phyloP scores from a whole-genome alignment of 2,888 invertebrate species.

The Xestia c-nigrum region DNA sequence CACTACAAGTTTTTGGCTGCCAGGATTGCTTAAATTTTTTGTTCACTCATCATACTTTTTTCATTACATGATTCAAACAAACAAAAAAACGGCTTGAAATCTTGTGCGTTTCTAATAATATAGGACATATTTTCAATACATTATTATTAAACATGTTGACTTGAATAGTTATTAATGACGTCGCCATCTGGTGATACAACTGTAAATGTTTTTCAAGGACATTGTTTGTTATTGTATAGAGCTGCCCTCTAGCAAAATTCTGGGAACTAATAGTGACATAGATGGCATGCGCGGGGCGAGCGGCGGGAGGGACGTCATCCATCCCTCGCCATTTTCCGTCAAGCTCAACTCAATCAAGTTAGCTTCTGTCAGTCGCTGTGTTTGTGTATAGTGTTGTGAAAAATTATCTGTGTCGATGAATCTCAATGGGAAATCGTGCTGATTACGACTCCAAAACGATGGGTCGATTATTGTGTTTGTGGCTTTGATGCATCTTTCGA shows the following conservation, averaged over 20 bases:
- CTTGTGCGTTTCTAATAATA: neutral
- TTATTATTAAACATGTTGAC: neutral
- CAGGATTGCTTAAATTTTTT: neutral
- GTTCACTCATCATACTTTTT: neutral
- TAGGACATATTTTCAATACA: neutral
- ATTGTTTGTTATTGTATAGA: conserved; percentile 70
- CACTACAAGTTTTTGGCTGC: neutral
- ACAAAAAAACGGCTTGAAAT: accelerated
- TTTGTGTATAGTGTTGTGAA: conserved; percentile 90
- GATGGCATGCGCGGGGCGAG: conserved; percentile 81
- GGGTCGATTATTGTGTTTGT: conserved; percentile 89
- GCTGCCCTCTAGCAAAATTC: conserved; percentile 77
- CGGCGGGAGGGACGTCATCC: conserved; percentile 79
- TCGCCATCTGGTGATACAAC: conserved; percentile 69
- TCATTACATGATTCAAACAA: no score
- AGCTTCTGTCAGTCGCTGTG: conserved; percentile 90
- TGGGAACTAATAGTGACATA: conserved; percentile 64
- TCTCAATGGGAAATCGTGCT: conserved; percentile 90
- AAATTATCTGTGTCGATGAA: conserved; percentile 89
- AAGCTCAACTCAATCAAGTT: conserved; percentile 88
- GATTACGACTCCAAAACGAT: conserved; percentile 88
- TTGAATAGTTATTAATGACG: neutral
- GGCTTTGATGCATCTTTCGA: conserved; percentile 88
- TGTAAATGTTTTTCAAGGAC: conserved; percentile 45
- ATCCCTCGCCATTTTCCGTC: conserved; percentile 89